Percentiles rank a stretch among this genome's conserved stretches.
phyloP scores from a whole-genome alignment of 2,797 vertebrate genomes.

The Bradypus variegatus region DNA sequence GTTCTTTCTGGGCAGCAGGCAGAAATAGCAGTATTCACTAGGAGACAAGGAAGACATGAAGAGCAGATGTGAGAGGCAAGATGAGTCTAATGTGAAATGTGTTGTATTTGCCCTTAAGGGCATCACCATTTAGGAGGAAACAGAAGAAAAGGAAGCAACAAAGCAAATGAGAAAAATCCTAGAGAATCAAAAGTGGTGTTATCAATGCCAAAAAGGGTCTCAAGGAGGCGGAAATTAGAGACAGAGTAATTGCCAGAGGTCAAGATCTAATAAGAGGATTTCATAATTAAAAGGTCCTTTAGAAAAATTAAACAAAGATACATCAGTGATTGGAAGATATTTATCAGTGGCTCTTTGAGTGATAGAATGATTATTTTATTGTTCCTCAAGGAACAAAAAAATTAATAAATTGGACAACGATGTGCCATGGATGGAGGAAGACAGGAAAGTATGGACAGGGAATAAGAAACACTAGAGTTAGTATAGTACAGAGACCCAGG shows the following conservation, averaged over 20 bases:
- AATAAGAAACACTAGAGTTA: background rate
- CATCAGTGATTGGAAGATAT: background rate
- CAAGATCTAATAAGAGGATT: background rate
- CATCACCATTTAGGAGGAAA: background rate
- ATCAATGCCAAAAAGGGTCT: background rate
- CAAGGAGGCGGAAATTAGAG: background rate
- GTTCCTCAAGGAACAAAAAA: background rate
- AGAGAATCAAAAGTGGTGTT: background rate
- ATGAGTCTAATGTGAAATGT: background rate
- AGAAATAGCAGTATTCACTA: background rate
- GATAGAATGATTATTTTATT: background rate
- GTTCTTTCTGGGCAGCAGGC: background rate
- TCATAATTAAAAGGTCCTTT: background rate
- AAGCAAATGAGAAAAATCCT: background rate
- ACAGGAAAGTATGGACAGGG: background rate
- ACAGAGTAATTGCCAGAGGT: background rate
- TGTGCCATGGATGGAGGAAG: background rate
- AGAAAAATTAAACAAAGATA: constrained; percentile 3
- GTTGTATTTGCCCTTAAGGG: background rate
- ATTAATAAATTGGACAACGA: background rate
- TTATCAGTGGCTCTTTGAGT: background rate
- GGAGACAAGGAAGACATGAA: background rate
- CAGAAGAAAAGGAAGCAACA: background rate
- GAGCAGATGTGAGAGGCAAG: background rate
- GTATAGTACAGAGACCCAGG: background rate